Conservation (phyloP, 2,797 vertebrate genomes). For the Strix occidentalis region DNA sequence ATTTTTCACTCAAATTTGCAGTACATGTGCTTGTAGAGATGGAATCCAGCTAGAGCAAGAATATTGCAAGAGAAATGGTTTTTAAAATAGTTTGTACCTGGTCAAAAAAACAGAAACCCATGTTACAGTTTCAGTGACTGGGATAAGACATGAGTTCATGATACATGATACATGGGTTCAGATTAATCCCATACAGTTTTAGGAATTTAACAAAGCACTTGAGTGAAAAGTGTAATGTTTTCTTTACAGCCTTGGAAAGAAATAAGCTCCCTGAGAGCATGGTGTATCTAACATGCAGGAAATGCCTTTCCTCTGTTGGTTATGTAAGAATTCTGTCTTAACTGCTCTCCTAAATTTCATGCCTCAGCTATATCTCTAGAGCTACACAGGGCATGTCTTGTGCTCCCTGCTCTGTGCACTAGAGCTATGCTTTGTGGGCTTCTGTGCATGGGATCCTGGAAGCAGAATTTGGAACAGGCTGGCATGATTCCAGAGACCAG, state of each 20-base stretch:
- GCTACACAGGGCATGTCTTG: not conserved
- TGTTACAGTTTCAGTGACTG: not conserved
- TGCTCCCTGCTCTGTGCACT: not conserved
- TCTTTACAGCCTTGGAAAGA: not conserved
- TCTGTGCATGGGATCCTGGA: not conserved
- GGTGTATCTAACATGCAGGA: not conserved
- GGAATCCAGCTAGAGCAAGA: not conserved
- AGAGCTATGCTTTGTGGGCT: not conserved
- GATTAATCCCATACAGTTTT: not conserved
- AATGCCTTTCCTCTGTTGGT: not conserved
- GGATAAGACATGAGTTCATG: not conserved
- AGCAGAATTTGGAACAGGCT: not conserved
- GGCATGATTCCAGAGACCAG: not conserved
- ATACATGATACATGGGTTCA: not conserved
- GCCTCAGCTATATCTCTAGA: not conserved
- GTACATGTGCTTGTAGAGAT: not conserved
- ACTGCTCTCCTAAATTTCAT: not conserved
- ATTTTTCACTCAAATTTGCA: not conserved
- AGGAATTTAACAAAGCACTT: not conserved
- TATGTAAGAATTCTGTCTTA: not conserved
- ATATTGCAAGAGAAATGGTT: not conserved
- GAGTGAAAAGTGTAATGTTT: not conserved
- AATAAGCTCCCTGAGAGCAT: not conserved
- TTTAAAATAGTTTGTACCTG: not conserved
- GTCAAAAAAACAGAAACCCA: not conserved